Percentiles rank a stretch among this genome's conserved stretches.
Evolutionary conservation across 2,797 vertebrate genomes (phyloP).

Genomic region (Coranthus polyacanthus): DNA sequence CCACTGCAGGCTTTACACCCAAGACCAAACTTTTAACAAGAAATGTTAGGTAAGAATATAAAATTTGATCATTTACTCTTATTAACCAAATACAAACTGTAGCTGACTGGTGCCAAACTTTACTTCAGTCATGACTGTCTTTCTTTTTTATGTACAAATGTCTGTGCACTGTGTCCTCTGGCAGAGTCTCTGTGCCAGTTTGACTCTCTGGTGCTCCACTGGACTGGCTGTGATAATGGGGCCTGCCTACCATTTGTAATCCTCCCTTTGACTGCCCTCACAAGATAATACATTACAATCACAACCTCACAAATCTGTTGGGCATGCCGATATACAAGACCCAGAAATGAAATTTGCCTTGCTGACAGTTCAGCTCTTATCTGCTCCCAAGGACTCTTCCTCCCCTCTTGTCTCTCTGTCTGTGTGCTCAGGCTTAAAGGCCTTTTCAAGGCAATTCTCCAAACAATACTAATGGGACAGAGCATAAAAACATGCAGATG

Average conservation of each 20-base stretch:
- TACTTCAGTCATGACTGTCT: constrained; percentile 21
- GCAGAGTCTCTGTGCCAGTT: constrained; percentile 26
- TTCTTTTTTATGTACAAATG: constrained; percentile 31
- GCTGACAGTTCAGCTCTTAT: constrained; percentile 58
- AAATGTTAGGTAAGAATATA: not conserved
- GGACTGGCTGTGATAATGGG: constrained; percentile 56
- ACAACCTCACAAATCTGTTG: constrained; percentile 68
- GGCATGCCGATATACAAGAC: constrained; percentile 63
- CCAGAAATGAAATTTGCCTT: constrained; percentile 38
- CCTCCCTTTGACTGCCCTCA: constrained; percentile 65
- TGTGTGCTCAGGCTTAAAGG: constrained; percentile 31
- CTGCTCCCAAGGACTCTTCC: constrained; percentile 46
- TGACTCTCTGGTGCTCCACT: constrained; percentile 53
- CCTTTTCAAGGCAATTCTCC: constrained; percentile 39
- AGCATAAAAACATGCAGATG: constrained; percentile 40
- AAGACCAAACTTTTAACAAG: not conserved
- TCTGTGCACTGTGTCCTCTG: constrained; percentile 12
- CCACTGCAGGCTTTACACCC: constrained; percentile 12
- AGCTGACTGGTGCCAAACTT: constrained; percentile 5
- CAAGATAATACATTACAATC: constrained; percentile 70
- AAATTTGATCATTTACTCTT: not conserved
- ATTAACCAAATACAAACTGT: constrained; percentile 1
- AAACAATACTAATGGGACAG: constrained; percentile 39
- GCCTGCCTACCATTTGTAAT: constrained; percentile 68
- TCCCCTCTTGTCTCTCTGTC: constrained; percentile 35